Base-by-base conservation (phyloP, 2,113 vertebrate genomes). In the Microtus montanus region DNA sequence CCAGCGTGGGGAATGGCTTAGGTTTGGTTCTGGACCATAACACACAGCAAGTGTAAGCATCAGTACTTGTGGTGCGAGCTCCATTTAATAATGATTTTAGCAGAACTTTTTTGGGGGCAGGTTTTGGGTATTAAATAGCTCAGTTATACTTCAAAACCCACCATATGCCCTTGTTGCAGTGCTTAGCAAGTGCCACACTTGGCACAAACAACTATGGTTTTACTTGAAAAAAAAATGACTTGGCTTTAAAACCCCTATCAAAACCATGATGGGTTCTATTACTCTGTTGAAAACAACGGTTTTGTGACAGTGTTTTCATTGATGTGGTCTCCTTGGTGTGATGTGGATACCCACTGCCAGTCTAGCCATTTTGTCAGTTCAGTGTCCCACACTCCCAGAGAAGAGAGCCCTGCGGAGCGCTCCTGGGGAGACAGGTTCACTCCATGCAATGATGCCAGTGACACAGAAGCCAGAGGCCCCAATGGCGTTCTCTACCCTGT, bases 11-110 rank as follows among this genome's bases (percentile, higher is more conserved):
- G 6, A 58, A 66, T 30, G 20, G 64, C 91, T 89, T 13, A 12
- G 11, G 24, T 12, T 52, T 61, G 26, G 63, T 44, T 7, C 5
- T 0, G 4, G 61, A 49, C 24, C 19, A 14, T 58, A 10, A 89
- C 2, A 0, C 54, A 1, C 20, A 3, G n/a, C 66, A n/a, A 6
- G 2, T n/a, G 7, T 7, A 73, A 49, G 26, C 52, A 0, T 49
- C n/a, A 15, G 44, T 54, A 11, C 87, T 38, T 87, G 71, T 1
- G 0, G 0, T 0, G 4, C 5, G 0, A 28, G 3, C 0, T 19
- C 68, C 14, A 8, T 70, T 0, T 6, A 15, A 19, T 5, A 13
- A 17, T 54, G 20, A 47, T 94, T 86, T 91, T 89, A 90, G 82
- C 61, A 61, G 54, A 74, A 38, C 44, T 49, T 19, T 17, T 24